These are phyloP conservation scores for Xenentodon cancila DNA, from an alignment of 2,797 vertebrate genomes.

Conservation along the genomic window DNA sequence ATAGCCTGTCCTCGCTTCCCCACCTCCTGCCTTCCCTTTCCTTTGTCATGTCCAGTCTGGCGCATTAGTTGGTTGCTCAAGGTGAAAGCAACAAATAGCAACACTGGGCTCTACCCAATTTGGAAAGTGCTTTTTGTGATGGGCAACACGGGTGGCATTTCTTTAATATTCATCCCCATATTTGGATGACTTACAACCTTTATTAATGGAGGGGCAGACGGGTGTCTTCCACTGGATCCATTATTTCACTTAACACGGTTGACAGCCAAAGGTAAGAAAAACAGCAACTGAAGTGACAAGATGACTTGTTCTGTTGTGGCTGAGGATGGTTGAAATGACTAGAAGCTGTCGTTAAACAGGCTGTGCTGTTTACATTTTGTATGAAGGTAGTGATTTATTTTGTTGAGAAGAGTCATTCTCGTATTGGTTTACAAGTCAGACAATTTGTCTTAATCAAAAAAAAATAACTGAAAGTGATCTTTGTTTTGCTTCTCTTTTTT, in stretches of 20 bases:
- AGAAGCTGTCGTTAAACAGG: too few species aligned
- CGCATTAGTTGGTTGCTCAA: constrained; percentile 49
- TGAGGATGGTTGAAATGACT: too few species aligned
- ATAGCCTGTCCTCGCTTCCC: constrained; percentile 24
- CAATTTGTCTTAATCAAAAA: background rate
- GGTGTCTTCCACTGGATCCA: constrained; percentile 51
- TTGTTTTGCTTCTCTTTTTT: constrained; percentile 17
- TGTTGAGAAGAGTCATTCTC: background rate
- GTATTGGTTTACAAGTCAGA: background rate
- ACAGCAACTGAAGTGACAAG: background rate
- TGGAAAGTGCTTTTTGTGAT: constrained; percentile 57
- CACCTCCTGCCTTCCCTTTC: constrained; percentile 36
- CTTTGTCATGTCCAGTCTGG: constrained; percentile 42
- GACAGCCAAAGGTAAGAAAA: constrained; percentile 61
- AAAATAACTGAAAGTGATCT: constrained; percentile 5
- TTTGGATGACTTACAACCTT: constrained; percentile 69
- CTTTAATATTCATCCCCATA: constrained; percentile 69
- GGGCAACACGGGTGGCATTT: constrained; percentile 64
- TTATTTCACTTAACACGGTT: constrained; percentile 40
- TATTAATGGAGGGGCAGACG: constrained; percentile 63
- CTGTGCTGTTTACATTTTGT: too few species aligned
- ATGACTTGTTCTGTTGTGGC: background rate
- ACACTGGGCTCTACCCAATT: constrained; percentile 51
- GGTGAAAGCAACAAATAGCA: constrained; percentile 70
- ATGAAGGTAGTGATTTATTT: background rate